Conservation (phyloP, 2,113 vertebrate species). For the Isichthys henryi region DNA sequence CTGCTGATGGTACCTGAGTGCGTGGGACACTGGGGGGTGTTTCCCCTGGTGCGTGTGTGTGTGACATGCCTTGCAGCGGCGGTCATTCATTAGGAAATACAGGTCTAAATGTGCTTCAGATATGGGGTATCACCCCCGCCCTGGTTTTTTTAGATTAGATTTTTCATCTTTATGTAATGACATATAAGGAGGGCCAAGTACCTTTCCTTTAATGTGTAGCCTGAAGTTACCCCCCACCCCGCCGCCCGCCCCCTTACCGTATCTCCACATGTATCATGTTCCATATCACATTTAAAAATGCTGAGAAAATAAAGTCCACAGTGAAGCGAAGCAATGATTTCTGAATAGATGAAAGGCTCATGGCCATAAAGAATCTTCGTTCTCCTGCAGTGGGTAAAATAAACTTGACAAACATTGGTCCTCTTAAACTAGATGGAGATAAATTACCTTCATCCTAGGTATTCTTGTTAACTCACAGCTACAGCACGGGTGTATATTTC, state of each 20-base stretch:
- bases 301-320: slow-evolving; percentile 33
- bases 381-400: slow-evolving; percentile 30
- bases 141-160: not conserved
- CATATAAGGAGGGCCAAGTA: slow-evolving; percentile 30
- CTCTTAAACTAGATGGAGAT: slow-evolving; percentile 31
- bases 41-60: not conserved
- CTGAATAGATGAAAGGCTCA: slow-evolving; percentile 41
- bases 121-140: not conserved
- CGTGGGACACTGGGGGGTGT: not conserved
- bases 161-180: slow-evolving; percentile 30
- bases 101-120: slow-evolving; percentile 18
- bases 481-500: slow-evolving; percentile 3
- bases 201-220: slow-evolving; percentile 34
- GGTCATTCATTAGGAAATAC: not conserved
- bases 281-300: slow-evolving; percentile 30
- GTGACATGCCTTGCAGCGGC: not conserved
- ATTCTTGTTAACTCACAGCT: slow-evolving; percentile 14
- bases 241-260: not conserved
- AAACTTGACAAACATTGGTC: slow-evolving; percentile 34
- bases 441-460: slow-evolving; percentile 31
- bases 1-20: not conserved
- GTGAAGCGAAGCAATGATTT: slow-evolving; percentile 30
- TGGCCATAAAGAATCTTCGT: slow-evolving; percentile 31
- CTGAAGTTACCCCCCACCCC: slow-evolving; percentile 27
- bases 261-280: slow-evolving; percentile 33